Base-by-base conservation (phyloP, 2,888 invertebrate genomes). In the Acutogordius australiensis region DNA sequence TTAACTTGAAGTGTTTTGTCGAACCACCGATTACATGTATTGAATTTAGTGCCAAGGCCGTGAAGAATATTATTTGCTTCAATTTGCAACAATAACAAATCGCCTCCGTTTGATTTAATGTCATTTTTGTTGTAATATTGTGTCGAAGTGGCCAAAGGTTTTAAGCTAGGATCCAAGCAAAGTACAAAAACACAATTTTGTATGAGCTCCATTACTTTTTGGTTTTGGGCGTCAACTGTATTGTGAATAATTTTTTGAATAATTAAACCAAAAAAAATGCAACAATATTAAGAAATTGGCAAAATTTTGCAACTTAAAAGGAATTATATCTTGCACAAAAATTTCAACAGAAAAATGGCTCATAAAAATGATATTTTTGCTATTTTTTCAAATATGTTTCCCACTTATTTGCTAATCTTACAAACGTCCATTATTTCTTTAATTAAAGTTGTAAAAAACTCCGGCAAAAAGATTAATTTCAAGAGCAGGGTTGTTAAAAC, bases 1-100 rank as follows among this genome's bases (percentile, higher is more conserved):
- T 26, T 66, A 69, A 84, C 84, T 77, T 88, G 87, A 64, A 91
- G 75, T 1, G 86, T 86, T 76, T 91, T 91, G 70, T 91, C 90
- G 72, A 81, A 87, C 90, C 90, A 91, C 37, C 90, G 77, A 71
- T 91, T 91, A 45, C 76, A 80, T 23, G 81, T 78, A 71, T 88
- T 86, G 60, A 71, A 68, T 2, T 67, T 66, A 51, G 80, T 77
- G 26, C 84, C 85, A 2, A 80, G 79, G 18, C 88, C 90, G 69
- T 87, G 85, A 64, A 88, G 78, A 64, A 81, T 78, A 68, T 82
- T 60, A 65, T 67, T 44, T 65, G 21, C 65, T 37, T 37, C 18
- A 18, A 37, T 8, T 8, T 37, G 8, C 37, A 37, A 13, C 18
- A 37, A 18, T 37, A 18, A 37, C 37, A 37, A 37, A 37, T 37